Percentiles rank a stretch among this genome's conserved stretches.
phyloP scores from a whole-genome alignment of 1,140 invertebrate species.

The Pseudobourletiella spinata region DNA sequence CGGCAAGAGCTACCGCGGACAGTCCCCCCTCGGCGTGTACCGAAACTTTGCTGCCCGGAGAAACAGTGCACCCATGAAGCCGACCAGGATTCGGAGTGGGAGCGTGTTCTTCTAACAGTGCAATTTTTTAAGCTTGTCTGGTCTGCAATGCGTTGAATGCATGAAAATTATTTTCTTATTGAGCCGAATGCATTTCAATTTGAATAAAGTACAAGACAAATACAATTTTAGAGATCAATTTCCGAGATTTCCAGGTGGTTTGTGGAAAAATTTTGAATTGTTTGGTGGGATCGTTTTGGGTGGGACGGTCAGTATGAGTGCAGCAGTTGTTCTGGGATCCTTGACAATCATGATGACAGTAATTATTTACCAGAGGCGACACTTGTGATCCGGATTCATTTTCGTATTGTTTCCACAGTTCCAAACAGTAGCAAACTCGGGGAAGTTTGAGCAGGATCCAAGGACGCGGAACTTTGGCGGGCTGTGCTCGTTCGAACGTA shows the following conservation, averaged over 20 bases:
- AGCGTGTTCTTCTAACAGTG: not conserved
- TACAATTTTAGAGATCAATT: no score
- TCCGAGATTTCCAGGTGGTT: no score
- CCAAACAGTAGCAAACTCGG: constrained; percentile 32
- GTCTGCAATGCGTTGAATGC: not conserved
- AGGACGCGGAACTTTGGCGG: constrained; percentile 30
- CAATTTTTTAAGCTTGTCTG: not conserved
- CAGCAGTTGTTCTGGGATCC: not conserved
- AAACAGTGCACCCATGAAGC: not conserved
- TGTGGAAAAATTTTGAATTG: not conserved
- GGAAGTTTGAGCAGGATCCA: constrained; percentile 29
- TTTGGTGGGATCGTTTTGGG: not conserved
- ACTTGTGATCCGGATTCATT: constrained; percentile 35
- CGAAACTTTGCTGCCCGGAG: not conserved
- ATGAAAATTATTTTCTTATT: no score
- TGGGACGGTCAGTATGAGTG: no score
- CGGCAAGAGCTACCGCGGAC: not conserved
- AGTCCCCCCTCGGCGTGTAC: not conserved
- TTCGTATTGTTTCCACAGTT: constrained; percentile 8
- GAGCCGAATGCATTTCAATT: not conserved
- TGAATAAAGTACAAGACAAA: not conserved
- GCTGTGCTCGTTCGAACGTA: constrained; percentile 31
- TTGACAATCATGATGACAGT: not conserved
- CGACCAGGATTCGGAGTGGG: not conserved
- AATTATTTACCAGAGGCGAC: constrained; percentile 30